Percentiles rank a stretch among this genome's conserved stretches.
Evolutionary conservation across 2,797 vertebrate genomes (phyloP).

Genomic region (Sciaenops ocellatus): DNA sequence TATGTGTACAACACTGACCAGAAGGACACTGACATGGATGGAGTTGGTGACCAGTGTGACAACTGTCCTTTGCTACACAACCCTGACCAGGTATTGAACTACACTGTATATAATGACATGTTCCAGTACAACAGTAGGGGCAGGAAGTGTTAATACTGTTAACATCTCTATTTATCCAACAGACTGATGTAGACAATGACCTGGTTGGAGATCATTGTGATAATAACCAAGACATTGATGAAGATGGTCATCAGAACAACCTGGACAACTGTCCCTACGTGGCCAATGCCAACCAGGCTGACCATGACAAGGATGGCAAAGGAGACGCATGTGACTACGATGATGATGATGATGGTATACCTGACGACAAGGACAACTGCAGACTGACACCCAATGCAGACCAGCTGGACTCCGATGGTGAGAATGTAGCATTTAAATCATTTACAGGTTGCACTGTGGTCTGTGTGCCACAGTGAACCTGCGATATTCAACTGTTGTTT

Average conservation of each 20-base stretch:
- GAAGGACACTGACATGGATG: conserved; percentile 95
- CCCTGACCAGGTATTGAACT: conserved; percentile 90
- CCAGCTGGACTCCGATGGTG: conserved; percentile 93
- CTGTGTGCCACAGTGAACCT: background rate
- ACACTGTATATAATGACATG: conserved; percentile 3
- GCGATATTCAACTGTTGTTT: background rate
- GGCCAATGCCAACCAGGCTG: conserved; percentile 95
- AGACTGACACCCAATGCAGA: conserved; percentile 92
- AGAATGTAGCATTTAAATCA: conserved; percentile 53
- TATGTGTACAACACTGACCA: conserved; percentile 97
- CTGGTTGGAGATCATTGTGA: conserved; percentile 97
- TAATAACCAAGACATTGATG: conserved; percentile 97
- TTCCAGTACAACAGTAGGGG: background rate
- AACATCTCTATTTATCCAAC: conserved; percentile 38
- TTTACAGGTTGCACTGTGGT: background rate
- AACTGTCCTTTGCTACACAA: conserved; percentile 97
- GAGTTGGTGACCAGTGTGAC: conserved; percentile 98
- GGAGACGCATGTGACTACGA: conserved; percentile 97
- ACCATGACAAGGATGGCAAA: conserved; percentile 96
- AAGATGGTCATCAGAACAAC: conserved; percentile 98
- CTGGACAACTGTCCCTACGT: conserved; percentile 98
- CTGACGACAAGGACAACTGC: conserved; percentile 97
- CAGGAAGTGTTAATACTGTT: conserved; percentile 4
- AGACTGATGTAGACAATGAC: conserved; percentile 95
- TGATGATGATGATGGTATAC: conserved; percentile 95